A percentile compares a stretch with the other conserved stretches of the same genome.
Conservation (phyloP, 1,140 invertebrate species). For the Whitmania pigra region DNA sequence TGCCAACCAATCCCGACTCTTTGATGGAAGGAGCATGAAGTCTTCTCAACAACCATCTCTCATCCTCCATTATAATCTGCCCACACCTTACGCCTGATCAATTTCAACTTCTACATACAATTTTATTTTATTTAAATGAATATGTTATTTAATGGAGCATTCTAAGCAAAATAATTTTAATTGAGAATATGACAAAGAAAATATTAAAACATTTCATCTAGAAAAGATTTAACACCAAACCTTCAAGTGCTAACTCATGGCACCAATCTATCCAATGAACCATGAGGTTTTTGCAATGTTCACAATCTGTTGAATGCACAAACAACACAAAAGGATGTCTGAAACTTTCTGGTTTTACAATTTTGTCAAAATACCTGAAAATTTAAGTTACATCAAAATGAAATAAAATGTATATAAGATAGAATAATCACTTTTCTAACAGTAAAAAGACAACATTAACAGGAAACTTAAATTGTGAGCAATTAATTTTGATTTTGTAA, state of each 20-base stretch:
- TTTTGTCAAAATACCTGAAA: too few species aligned
- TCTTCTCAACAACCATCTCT: background rate
- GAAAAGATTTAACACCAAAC: background rate
- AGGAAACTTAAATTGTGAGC: too few species aligned
- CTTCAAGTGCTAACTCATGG: background rate
- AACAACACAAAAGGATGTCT: too few species aligned
- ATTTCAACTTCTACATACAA: background rate
- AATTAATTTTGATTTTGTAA: too few species aligned
- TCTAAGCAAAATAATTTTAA: too few species aligned
- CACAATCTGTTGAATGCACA: too few species aligned
- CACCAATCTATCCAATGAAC: background rate
- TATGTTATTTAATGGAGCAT: background rate
- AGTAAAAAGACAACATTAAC: too few species aligned
- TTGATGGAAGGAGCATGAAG: background rate
- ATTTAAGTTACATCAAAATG: too few species aligned
- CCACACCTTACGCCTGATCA: background rate
- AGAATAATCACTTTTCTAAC: too few species aligned
- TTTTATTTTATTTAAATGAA: background rate
- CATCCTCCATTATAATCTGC: constrained; percentile 4
- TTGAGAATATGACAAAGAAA: background rate
- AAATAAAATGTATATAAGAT: too few species aligned
- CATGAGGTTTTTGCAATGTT: background rate
- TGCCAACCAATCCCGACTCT: background rate
- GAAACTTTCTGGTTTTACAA: too few species aligned
- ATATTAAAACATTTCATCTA: background rate